Conservation (phyloP, 2,113 vertebrate genomes). For the Aix galericulata region DNA sequence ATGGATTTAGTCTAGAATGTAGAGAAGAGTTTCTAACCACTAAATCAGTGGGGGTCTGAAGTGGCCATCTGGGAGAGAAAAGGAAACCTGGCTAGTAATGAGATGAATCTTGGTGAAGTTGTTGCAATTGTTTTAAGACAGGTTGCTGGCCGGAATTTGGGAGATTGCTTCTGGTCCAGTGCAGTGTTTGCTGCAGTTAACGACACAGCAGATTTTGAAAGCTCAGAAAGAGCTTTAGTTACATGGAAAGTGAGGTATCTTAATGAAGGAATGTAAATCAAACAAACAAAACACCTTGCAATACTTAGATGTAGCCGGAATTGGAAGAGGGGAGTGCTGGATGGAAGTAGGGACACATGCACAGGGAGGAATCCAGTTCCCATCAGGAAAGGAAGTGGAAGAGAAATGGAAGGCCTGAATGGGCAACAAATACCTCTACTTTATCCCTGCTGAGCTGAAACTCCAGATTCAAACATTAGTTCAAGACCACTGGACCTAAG, state of each 20-base stretch:
- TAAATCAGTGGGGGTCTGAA: background rate
- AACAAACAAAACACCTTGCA: background rate
- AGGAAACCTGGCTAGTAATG: background rate
- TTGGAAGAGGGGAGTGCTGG: background rate
- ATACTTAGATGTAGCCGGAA: background rate
- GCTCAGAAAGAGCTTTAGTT: background rate
- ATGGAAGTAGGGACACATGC: background rate
- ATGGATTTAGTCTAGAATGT: background rate
- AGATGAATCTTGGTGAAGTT: background rate
- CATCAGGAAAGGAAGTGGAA: background rate
- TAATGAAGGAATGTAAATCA: background rate
- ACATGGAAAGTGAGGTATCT: background rate
- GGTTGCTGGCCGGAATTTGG: background rate
- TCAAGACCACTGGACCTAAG: background rate
- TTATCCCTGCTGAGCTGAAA: background rate
- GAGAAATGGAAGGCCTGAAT: background rate
- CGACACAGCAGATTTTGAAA: background rate
- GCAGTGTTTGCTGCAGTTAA: background rate
- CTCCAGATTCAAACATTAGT: background rate
- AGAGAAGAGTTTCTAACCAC: background rate
- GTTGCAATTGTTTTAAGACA: background rate
- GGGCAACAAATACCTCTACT: background rate
- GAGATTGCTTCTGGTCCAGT: background rate
- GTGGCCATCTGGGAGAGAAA: background rate
- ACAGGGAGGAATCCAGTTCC: background rate